Base-by-base conservation (phyloP, 2,888 invertebrate genomes). In the Pocota personata region DNA sequence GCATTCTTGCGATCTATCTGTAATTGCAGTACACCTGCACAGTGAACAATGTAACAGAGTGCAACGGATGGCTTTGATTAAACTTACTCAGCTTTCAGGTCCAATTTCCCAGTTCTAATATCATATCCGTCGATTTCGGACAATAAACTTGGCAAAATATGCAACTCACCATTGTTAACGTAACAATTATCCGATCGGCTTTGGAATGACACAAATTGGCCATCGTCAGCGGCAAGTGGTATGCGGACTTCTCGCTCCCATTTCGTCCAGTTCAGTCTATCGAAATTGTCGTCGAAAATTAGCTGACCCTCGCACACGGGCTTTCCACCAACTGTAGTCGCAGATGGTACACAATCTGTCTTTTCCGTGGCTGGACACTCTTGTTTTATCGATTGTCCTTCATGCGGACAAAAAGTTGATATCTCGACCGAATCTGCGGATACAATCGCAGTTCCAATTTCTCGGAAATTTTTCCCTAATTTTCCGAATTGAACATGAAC, bases 261-360 rank as follows among this genome's bases (percentile, higher is more conserved):
- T 64, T 93, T 89, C 4, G 91, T 91, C 3, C 90, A 90, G 62
- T 93, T 90, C 0, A 95, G 88, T 5, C 1, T 69, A 64, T 94
- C 92, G 89, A 96, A 96, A 80, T 93, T 92, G 64, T 96, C 96
- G 72, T 95, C 94, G 87, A 96, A 95, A 60, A 96, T 91, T 1
- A 94, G 90, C 67, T 93, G 92, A 0, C 94, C 94, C 12, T 92
- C 91, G 89, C 94, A 94, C 0, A 91, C 92, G 2, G 79, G 84
- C 0, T 92, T 92, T 0, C 92, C 92, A 7, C 88, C 87, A n/a
- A 93, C 90, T 0, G 93, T 93, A 6, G 89, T 88, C 35, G 57
- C 80, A 0, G 88, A 88, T 48, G 16, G 40, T 12, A 60, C 16
- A 50, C 88, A 88, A 19, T 55, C 43, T 5, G 30, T 35, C 5